phyloP scores from a whole-genome alignment of 2,797 vertebrate genomes.

The Vespertilio murinus region DNA sequence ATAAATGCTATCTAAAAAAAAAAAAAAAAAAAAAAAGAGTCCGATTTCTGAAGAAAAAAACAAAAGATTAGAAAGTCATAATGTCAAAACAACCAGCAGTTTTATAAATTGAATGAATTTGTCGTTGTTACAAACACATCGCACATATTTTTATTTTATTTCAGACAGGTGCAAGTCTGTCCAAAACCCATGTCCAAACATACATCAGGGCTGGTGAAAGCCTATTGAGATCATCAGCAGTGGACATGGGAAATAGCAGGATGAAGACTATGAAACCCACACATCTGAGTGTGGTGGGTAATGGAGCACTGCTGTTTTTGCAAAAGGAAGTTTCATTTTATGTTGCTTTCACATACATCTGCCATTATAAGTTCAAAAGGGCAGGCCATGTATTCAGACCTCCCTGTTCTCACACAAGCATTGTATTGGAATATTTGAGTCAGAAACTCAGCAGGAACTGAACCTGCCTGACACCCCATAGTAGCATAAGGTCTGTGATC shows the following conservation, averaged over 20 bases:
- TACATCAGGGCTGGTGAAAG: neutral
- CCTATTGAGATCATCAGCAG: neutral
- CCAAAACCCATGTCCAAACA: neutral
- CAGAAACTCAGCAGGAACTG: neutral
- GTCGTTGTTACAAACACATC: neutral
- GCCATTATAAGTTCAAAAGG: neutral
- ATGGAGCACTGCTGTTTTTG: neutral
- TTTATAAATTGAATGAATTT: neutral
- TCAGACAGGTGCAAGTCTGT: neutral
- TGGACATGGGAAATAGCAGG: neutral
- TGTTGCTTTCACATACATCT: neutral
- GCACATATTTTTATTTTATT: neutral
- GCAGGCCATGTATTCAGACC: neutral
- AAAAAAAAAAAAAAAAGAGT: neutral
- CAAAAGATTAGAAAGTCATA: neutral
- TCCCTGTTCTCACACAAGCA: neutral
- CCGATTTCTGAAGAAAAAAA: neutral
- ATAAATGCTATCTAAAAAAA: neutral
- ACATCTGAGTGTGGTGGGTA: accelerated
- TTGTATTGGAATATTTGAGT: neutral
- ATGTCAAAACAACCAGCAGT: neutral
- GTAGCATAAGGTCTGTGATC: neutral
- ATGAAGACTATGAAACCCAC: neutral
- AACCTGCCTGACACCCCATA: accelerated
- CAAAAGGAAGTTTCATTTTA: neutral